phyloP scores from a whole-genome alignment of 2,113 vertebrate genomes.

The Columba janthina region DNA sequence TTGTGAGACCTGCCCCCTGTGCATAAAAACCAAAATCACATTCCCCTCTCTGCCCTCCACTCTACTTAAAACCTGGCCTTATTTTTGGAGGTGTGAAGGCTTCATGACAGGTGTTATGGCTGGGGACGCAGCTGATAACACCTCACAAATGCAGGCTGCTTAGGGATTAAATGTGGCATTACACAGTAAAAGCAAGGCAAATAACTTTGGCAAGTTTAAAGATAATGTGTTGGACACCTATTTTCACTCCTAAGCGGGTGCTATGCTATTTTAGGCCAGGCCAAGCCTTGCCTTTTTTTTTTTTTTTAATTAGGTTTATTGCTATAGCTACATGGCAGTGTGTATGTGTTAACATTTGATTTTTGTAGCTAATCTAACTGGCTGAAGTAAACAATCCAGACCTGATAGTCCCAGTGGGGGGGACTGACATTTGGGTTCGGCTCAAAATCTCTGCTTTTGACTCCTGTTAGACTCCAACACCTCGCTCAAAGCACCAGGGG shows the following conservation, averaged over 20 bases:
- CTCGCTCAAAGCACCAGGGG: not conserved
- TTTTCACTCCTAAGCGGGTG: not conserved
- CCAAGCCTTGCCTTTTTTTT: not conserved
- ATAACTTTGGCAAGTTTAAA: not conserved
- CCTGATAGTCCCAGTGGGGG: not conserved
- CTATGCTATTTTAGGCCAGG: not conserved
- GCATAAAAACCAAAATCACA: not conserved
- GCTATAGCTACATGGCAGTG: not conserved
- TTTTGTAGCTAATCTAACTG: not conserved
- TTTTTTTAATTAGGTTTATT: not conserved
- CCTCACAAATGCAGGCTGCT: not conserved
- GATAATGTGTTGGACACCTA: accelerated
- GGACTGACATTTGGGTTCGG: not conserved
- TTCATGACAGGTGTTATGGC: not conserved
- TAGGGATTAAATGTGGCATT: not conserved
- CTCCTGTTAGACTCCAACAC: not conserved
- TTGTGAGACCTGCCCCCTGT: not conserved
- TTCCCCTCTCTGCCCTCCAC: not conserved
- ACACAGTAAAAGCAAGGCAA: not conserved
- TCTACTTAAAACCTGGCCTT: not conserved
- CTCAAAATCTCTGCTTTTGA: not conserved
- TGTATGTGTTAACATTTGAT: not conserved
- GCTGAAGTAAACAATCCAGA: not conserved
- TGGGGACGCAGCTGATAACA: not conserved
- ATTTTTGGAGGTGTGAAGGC: not conserved